Base-by-base conservation (phyloP, 1,140 invertebrate species). In the Drosophila lowei region DNA sequence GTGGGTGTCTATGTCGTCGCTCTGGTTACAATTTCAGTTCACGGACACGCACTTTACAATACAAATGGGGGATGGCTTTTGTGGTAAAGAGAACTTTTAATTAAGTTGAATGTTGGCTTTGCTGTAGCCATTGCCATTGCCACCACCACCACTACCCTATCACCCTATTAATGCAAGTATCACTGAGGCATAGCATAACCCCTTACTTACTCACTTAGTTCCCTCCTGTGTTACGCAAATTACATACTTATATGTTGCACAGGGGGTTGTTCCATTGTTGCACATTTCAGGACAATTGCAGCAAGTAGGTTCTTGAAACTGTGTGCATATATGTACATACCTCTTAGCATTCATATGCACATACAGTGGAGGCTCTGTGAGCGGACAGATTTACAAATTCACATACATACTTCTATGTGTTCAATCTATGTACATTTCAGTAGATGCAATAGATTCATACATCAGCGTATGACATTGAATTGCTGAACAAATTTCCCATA, bases 11-110 rank as follows among this genome's bases (percentile, higher is more conserved):
- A 38, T 38, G 34, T 68, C 63, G 65, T 67, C 64, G 64, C 64
- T 57, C 66, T 68, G 66, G 64, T 74, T 58, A 78, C 81, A 78
- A 68, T 71, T 88, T 74, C 77, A 65, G 81, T 86, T 86, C 81
- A 86, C 21, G 71, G 71, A 74, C 70, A 85, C 71, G 63, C 73
- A 77, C 72, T 76, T 68, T 73, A 77, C 83, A 60, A 71, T 77
- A 53, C 50, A 65, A 53, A 70, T 85, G 55, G 42, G 65, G 71
- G 50, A 49, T 66, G 64, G 55, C 63, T 56, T 70, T 60, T 50
- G 38, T 61, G 53, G 57, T 38, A 15, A 57, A 43, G 48, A 64
- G 55, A 85, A 66, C 78, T 77, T 86, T 86, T 86, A 86, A 86
- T 88, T 88, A 78, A 86, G 63, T 72, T 38, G 34, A 38, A 38